Base-by-base conservation (phyloP, 1,140 invertebrate genomes). In the Vanessa tameamea region DNA sequence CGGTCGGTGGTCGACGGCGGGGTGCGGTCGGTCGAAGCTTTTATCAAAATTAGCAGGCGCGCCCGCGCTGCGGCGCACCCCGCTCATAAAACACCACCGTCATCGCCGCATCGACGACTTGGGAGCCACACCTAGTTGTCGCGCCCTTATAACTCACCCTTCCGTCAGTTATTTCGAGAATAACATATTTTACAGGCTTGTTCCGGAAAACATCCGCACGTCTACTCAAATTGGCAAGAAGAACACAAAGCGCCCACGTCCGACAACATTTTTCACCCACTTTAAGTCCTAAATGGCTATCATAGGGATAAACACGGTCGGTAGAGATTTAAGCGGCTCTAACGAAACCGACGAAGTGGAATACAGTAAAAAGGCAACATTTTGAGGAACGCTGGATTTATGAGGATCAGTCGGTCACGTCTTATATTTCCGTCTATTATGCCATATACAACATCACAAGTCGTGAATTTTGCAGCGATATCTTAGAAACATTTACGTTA, bases 41-140 rank as follows among this genome's bases (percentile, higher is more conserved):
- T 92, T 90, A 91, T 89, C 89, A 85, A 91, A 92, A 91, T 92
- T 90, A 90, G 88, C 85, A 81, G 88, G 83, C 89, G 87, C 89
- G 84, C 87, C 89, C 87, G 84, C 77, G 82, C 74, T 57, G 76
- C 73, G 84, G 78, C 90, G 84, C 91, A 86, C 91, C 90, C 89
- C 82, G 82, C 75, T 87, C 88, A 86, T 92, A 92, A 92, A 92
- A 86, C 85, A 87, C 84, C 83, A 85, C 82, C 77, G 82, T 79
- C 86, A 88, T 86, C 85, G 82, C 85, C 82, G 82, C 85, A 82
- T 78, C 78, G 83, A 82, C 85, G 84, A 84, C 83, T 83, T 70
- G 80, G 74, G 67, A 78, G 84, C 86, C 90, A 80, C 89, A 90
- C 90, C 90, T 88, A 82, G 82, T 79, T 84, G 83, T 87, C 84